These are phyloP conservation scores for Asobara japonica DNA, from an alignment of 1,140 invertebrate genomes.

Conservation along the genomic window DNA sequence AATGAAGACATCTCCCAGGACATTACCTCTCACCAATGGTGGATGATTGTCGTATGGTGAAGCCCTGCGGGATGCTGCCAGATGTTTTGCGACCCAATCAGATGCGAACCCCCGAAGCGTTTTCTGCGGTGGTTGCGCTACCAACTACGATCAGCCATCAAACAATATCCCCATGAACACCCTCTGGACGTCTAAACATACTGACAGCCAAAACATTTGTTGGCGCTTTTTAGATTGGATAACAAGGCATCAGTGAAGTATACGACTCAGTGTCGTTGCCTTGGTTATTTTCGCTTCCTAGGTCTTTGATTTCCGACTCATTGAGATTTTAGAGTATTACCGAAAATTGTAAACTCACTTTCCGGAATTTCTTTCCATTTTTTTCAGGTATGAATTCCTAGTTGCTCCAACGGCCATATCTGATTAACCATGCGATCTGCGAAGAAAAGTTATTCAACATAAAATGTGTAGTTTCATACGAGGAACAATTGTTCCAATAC, in stretches of 20 bases:
- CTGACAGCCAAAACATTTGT: constrained; percentile 11
- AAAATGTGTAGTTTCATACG: no score
- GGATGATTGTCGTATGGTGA: constrained; percentile 61
- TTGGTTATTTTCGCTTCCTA: constrained; percentile 26
- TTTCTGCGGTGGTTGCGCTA: constrained; percentile 30
- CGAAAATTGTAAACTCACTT: no score
- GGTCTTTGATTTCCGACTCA: no score
- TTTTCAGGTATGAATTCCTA: no score
- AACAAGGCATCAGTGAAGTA: constrained; percentile 26
- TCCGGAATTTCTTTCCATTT: no score
- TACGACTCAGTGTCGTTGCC: constrained; percentile 35
- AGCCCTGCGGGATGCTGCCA: constrained; percentile 66
- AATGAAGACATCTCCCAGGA: constrained; percentile 63
- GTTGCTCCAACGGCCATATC: no score
- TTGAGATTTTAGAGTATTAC: no score
- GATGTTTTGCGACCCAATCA: constrained; percentile 67
- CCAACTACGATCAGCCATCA: constrained; percentile 63
- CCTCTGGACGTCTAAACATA: constrained; percentile 43
- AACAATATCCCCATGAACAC: constrained; percentile 59
- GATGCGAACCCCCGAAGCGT: constrained; percentile 62
- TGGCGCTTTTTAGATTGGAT: constrained; percentile 1
- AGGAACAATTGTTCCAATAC: no score
- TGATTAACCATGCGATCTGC: no score
- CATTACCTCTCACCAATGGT: constrained; percentile 64
- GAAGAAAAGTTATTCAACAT: no score